Conservation (phyloP, 2,113 vertebrate species). For the Xiphophorus hellerii region DNA sequence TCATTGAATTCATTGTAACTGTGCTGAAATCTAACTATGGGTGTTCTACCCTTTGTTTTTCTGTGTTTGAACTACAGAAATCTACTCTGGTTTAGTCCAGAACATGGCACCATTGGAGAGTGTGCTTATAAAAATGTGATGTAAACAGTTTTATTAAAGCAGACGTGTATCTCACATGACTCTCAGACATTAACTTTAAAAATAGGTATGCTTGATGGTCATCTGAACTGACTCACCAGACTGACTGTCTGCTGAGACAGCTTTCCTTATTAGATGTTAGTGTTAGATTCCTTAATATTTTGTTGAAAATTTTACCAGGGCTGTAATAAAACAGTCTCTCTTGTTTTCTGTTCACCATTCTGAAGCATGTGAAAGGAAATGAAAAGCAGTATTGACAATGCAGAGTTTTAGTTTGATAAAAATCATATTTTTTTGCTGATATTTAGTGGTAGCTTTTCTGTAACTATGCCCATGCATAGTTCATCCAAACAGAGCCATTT, state of each 20-base stretch:
- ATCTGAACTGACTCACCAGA: constrained; percentile 21
- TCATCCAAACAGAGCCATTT: no score
- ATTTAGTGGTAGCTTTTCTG: no score
- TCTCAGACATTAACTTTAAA: constrained; percentile 16
- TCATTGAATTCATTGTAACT: neutral
- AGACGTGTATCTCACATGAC: neutral
- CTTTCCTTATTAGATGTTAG: neutral
- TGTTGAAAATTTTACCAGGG: neutral
- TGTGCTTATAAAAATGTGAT: no score
- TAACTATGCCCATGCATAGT: no score
- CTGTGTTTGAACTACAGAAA: neutral
- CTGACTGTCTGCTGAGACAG: neutral
- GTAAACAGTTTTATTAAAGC: neutral
- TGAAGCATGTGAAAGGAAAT: no score
- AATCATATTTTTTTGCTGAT: no score
- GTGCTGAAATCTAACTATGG: neutral
- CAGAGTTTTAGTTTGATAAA: no score
- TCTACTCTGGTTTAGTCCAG: neutral
- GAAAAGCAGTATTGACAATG: no score
- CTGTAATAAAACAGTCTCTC: neutral
- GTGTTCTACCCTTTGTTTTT: neutral
- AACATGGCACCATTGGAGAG: neutral
- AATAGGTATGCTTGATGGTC: neutral
- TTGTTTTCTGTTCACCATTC: no score
- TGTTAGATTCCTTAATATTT: neutral